Base-by-base conservation (phyloP, 2,888 invertebrate genomes). In the Dasysyrphus tricinctus region DNA sequence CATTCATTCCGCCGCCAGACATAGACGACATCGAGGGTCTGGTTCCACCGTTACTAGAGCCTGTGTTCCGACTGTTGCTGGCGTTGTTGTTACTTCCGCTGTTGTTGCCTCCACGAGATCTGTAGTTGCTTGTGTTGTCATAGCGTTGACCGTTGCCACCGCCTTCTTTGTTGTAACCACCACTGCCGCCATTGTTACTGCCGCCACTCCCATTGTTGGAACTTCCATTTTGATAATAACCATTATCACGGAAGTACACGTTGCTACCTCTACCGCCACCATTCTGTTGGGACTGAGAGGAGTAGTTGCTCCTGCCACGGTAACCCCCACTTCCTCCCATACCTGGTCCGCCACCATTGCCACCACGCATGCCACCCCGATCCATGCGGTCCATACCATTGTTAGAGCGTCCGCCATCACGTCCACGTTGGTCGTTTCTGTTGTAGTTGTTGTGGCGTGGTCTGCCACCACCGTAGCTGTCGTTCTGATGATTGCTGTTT, bases 191-290 rank as follows among this genome's bases (percentile, higher is more conserved):
- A 12, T 89, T 89, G 14, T 90, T 88, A 34, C 88, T 88, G 9
- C 84, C 81, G 49, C 90, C 90, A 5, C 89, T 89, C 0, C 88
- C 88, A 14, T 89, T 90, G 73, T 90, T 90, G 61, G 91, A 89
- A 32, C 89, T 88, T 88, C 90, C 70, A 88, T 89, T 32, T 81
- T 88, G 76, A 44, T 89, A 89, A 32, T 89, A 89, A 39, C 92
- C 92, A 78, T 92, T 92, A 85, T 92, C 92, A 56, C 91, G 91
- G 90, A 91, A 92, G 77, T 91, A 92, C 4, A 91, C 91, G 29
- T 91, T 89, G 59, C 90, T 89, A 39, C 90, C 88, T 69, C 88
- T 79, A n/a, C 89, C 90, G 24, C 90, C 88, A 19, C 90, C 90
- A 49, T 91, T 90, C 56, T 90, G 90, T 67, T 89, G 88, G 0